Percentiles rank a stretch among this genome's conserved stretches.
phyloP scores from a whole-genome alignment of 2,888 invertebrate species.

The Himalopsyche japonica region DNA sequence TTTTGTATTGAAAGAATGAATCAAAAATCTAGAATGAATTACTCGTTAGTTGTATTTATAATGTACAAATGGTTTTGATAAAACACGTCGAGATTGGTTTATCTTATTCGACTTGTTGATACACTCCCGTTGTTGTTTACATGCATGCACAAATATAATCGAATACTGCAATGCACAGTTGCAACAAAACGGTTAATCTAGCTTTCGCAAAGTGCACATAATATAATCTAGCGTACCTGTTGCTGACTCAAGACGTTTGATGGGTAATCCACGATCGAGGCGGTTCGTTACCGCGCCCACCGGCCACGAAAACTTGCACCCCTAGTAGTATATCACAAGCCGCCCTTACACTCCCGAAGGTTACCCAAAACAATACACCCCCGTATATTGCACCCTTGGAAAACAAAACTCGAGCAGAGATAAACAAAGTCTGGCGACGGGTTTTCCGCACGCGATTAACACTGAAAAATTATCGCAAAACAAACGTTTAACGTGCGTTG shows the following conservation, averaged over 20 bases:
- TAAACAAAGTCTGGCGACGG: neutral
- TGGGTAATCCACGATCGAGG: neutral
- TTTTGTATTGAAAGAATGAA: too few species aligned
- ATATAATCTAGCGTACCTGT: neutral
- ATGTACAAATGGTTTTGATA: too few species aligned
- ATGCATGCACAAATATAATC: too few species aligned
- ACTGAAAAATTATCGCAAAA: neutral
- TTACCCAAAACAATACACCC: neutral
- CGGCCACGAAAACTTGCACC: neutral
- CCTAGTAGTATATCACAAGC: neutral
- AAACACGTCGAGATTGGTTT: too few species aligned
- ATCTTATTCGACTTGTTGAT: too few species aligned
- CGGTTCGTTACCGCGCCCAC: neutral
- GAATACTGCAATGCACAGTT: too few species aligned
- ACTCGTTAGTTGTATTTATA: too few species aligned
- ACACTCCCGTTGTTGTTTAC: too few species aligned
- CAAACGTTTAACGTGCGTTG: neutral
- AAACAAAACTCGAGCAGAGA: neutral
- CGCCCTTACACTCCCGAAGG: neutral
- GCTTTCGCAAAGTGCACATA: neutral
- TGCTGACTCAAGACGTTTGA: neutral
- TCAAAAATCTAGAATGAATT: too few species aligned
- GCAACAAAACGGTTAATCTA: too few species aligned
- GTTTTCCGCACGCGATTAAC: neutral
- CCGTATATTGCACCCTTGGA: neutral